phyloP scores from a whole-genome alignment of 2,113 vertebrate species.

The Phycodurus eques region DNA sequence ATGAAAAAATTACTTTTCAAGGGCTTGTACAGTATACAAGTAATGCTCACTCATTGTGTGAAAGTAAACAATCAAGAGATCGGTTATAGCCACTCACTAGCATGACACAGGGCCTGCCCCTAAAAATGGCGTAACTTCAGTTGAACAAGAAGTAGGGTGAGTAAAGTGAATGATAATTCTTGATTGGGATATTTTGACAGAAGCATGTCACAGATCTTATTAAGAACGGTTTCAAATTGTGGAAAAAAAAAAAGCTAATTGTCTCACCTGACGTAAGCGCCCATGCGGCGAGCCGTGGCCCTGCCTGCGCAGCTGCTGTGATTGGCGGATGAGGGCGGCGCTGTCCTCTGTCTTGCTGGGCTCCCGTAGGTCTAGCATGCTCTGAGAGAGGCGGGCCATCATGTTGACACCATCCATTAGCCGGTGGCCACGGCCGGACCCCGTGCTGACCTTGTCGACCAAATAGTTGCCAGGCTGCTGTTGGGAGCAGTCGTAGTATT shows the following conservation, averaged over 20 bases:
- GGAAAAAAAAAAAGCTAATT: not conserved
- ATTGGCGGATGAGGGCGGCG: slow-evolving; percentile 42
- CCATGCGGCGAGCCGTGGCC: slow-evolving; percentile 37
- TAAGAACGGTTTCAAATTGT: not conserved
- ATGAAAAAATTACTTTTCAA: no score
- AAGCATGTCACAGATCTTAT: not conserved
- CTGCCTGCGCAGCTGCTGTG: slow-evolving; percentile 52
- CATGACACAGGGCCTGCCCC: not conserved
- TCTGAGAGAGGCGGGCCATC: slow-evolving; percentile 78
- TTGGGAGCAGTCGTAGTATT: slow-evolving; percentile 77
- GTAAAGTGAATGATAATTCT: not conserved
- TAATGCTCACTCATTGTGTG: no score
- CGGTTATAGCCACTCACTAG: not conserved
- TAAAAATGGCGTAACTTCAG: no score
- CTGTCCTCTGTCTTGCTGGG: slow-evolving; percentile 45
- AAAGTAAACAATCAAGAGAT: no score
- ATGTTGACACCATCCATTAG: slow-evolving; percentile 64
- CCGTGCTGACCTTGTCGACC: slow-evolving; percentile 48
- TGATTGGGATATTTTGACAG: not conserved
- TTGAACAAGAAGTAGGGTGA: not conserved
- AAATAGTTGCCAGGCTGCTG: slow-evolving; percentile 27
- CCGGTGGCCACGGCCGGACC: slow-evolving; percentile 46
- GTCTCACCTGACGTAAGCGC: slow-evolving; percentile 65
- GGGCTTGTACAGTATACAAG: no score
- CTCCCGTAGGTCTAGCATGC: slow-evolving; percentile 74